A percentile compares a stretch with the other conserved stretches of the same genome.
Conservation (phyloP, 2,888 invertebrate genomes). For the Ligdia adustata region DNA sequence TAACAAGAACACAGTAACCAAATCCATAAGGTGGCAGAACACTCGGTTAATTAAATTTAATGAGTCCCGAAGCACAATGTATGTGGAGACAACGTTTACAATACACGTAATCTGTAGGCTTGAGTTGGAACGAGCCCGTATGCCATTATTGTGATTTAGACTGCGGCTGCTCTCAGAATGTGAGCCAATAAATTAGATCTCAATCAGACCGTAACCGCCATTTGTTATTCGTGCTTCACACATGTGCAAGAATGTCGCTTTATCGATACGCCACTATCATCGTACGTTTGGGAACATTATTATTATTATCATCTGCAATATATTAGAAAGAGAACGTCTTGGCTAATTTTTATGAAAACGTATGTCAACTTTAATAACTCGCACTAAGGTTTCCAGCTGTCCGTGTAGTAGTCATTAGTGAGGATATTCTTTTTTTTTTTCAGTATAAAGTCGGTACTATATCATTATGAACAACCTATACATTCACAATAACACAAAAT, state of each 20-base stretch:
- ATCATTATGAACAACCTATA: too few species aligned
- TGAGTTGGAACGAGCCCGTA: conserved; percentile 60
- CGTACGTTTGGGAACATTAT: too few species aligned
- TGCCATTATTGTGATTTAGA: conserved; percentile 77
- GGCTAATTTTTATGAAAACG: too few species aligned
- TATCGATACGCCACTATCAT: conserved; percentile 12
- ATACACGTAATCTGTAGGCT: conserved; percentile 61
- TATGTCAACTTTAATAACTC: too few species aligned
- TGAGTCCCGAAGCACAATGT: conserved; percentile 43
- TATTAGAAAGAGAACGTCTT: too few species aligned
- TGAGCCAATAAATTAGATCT: conserved; percentile 79
- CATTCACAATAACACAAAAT: too few species aligned
- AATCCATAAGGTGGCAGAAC: conserved; percentile 13
- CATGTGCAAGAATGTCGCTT: conserved; percentile 35
- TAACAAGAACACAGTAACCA: conserved; percentile 2
- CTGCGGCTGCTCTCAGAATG: conserved; percentile 71
- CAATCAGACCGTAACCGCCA: conserved; percentile 74
- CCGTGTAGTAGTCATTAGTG: too few species aligned
- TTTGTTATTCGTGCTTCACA: conserved; percentile 66
- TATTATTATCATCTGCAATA: too few species aligned
- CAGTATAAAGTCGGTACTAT: too few species aligned
- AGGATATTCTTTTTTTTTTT: too few species aligned
- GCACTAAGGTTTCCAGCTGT: too few species aligned
- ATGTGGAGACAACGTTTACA: conserved; percentile 51
- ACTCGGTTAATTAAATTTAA: conserved; percentile 48